Evolutionary conservation across 2,888 invertebrate species (phyloP).

Genomic region (Mayetiola destructor): DNA sequence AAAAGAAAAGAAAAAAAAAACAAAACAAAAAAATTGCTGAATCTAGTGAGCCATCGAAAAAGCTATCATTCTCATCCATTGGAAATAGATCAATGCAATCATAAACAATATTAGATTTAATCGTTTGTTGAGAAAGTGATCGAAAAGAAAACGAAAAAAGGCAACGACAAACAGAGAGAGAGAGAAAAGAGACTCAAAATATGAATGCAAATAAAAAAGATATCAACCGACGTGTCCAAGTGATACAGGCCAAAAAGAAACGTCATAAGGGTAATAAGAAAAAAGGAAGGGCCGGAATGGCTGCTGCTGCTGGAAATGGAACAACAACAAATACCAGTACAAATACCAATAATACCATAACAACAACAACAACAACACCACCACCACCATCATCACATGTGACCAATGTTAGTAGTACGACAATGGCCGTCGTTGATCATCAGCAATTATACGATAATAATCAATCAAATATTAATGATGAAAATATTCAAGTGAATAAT

Average conservation of each 20-base stretch:
- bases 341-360: conserved; percentile 5
- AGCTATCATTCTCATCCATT: too few relatives aligned
- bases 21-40: too few relatives aligned
- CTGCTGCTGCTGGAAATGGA: not conserved
- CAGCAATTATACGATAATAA: not conserved
- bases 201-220: conserved; percentile 86
- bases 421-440: too few relatives aligned
- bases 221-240: conserved; percentile 80
- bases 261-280: conserved; percentile 77
- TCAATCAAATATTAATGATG: not conserved
- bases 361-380: conserved; percentile 35
- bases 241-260: conserved; percentile 85
- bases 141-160: not conserved
- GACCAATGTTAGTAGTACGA: conserved; percentile 19
- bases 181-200: conserved; percentile 1
- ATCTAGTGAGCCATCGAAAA: too few relatives aligned
- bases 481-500: conserved; percentile 4
- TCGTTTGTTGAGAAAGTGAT: too few relatives aligned
- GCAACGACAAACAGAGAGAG: not conserved
- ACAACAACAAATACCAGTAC: conserved; percentile 36
- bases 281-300: conserved; percentile 50
- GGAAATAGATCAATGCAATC: too few relatives aligned
- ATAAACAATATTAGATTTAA: too few relatives aligned
- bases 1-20: too few relatives aligned
- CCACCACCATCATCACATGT: conserved; percentile 14